Base-by-base conservation (phyloP, 2,113 vertebrate species). In the Notothenia coriiceps region DNA sequence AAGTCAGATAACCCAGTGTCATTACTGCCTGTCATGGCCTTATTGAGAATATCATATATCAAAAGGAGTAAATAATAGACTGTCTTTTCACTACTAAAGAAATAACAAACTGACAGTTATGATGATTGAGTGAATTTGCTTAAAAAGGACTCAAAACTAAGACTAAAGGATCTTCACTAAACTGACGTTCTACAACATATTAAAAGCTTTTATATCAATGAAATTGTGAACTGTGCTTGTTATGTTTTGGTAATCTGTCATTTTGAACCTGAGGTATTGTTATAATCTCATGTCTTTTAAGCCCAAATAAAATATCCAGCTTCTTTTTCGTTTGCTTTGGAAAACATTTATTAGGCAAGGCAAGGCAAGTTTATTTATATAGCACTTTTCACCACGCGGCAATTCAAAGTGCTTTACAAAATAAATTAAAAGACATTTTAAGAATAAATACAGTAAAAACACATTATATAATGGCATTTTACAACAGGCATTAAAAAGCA, bases 321-420 rank as follows among this genome's bases (percentile, higher is more conserved):
- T 10, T 49, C 52, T 57, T 9, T 29, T 57, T 29, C 52, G 6
- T 40, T 1, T 40, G 43, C 17, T 49, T 63, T 82, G 79, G 74
- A 71, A 56, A 66, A 54, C 7, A 40, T 40, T 5, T 40, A 50
- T 83, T 76, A 55, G 29, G 29, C 3, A 29, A 4, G 29, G 29
- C 3, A 29, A 4, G 29, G 29, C 29, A 29, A 29, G 29, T 29
- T 29, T 29, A 29, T 29, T 29, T 3, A 29, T 29, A 29, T 29
- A 29, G 29, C 29, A 29, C 29, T 29, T 29, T 29, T 29, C 29
- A 29, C 2, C 29, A 29, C 29, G 29, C 2, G 29, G 3, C 29
- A 29, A 29, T 29, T 29, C 29, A 29, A 29, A 29, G 2, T 29
- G 25, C 25, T 29, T 29, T 29, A 29, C 29, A 29, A 29, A 29